Conservation (phyloP, 2,888 invertebrate species). For the Elysia crispata region DNA sequence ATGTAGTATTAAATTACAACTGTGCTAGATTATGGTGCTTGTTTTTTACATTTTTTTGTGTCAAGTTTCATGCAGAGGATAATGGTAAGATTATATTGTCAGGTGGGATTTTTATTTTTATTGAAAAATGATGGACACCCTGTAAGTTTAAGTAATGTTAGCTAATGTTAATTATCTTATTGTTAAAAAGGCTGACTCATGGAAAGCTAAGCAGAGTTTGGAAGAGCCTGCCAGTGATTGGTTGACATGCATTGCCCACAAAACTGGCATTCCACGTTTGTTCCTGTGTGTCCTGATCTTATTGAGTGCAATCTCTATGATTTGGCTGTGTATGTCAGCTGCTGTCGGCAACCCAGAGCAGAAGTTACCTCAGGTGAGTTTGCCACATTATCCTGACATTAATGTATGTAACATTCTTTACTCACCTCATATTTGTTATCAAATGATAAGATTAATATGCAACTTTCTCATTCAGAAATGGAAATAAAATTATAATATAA, state of each 20-base stretch:
- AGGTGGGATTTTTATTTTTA: too few species aligned
- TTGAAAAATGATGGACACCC: too few species aligned
- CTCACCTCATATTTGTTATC: not conserved
- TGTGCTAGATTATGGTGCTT: too few species aligned
- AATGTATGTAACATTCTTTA: not conserved
- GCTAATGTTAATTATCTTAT: not conserved
- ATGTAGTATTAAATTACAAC: too few species aligned
- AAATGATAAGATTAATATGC: too few species aligned
- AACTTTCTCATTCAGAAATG: too few species aligned
- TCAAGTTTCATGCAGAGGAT: too few species aligned
- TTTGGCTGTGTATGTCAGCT: slow-evolving; percentile 79
- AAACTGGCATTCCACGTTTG: slow-evolving; percentile 80
- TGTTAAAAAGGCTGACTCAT: slow-evolving; percentile 15
- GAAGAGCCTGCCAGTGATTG: slow-evolving; percentile 60
- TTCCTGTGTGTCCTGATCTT: slow-evolving; percentile 78
- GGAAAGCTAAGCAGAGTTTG: slow-evolving; percentile 20
- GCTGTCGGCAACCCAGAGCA: slow-evolving; percentile 74
- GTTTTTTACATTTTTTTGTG: too few species aligned
- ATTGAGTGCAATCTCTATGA: slow-evolving; percentile 78
- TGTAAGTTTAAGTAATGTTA: too few species aligned
- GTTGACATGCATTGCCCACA: slow-evolving; percentile 76
- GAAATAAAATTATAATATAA: too few species aligned
- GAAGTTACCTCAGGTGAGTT: slow-evolving; percentile 39
- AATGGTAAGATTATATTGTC: too few species aligned
- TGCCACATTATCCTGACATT: not conserved